These are phyloP conservation scores for Phaethornis superciliosus DNA, from an alignment of 2,113 vertebrate species.

Conservation along the genomic window DNA sequence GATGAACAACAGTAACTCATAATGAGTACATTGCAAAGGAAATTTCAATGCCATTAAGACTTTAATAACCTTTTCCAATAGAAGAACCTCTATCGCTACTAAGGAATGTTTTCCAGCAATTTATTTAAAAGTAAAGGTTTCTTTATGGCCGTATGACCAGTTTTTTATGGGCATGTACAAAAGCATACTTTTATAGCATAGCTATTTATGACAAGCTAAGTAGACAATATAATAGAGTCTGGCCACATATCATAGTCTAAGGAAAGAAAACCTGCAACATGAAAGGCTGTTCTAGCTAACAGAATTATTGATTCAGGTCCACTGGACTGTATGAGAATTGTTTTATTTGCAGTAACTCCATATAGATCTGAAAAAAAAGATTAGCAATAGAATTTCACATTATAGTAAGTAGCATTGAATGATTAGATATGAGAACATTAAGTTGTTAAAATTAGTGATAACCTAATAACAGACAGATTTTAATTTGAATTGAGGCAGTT, in stretches of 20 bases:
- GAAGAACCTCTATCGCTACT: not conserved
- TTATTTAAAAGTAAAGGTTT: not conserved
- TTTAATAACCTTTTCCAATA: not conserved
- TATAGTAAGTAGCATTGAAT: not conserved
- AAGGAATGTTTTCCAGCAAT: not conserved
- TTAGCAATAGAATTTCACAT: not conserved
- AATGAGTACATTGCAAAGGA: not conserved
- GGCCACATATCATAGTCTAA: not conserved
- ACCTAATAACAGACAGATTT: not conserved
- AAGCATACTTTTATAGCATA: not conserved
- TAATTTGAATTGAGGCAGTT: not conserved
- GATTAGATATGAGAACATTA: not conserved
- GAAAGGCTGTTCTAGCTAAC: not conserved
- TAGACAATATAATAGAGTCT: not conserved
- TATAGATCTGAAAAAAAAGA: not conserved
- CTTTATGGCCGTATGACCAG: not conserved
- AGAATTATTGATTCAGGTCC: not conserved
- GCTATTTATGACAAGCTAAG: not conserved
- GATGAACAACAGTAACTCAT: not conserved
- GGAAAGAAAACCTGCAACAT: not conserved
- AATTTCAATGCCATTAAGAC: slow-evolving; percentile 3
- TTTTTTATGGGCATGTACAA: not conserved
- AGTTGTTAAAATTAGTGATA: not conserved
- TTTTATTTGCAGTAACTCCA: not conserved
- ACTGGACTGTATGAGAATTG: not conserved